phyloP scores from a whole-genome alignment of 2,113 vertebrate species.

The Tachycineta bicolor region DNA sequence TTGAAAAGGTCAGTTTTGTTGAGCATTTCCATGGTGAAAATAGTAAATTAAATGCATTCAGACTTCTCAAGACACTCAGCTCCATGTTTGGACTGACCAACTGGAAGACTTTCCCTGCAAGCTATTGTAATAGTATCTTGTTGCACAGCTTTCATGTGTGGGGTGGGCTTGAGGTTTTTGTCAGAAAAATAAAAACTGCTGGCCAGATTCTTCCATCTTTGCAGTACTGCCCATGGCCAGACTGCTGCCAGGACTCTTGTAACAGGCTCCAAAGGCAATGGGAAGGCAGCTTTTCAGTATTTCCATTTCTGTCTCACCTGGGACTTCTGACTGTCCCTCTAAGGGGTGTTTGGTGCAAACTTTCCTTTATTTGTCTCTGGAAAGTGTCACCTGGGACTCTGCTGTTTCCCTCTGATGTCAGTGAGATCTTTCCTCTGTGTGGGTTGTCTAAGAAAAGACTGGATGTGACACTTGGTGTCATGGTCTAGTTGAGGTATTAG shows the following conservation, averaged over 20 bases:
- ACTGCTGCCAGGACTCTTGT: background rate
- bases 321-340: background rate
- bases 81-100: conserved; percentile 23
- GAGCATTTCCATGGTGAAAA: conserved; percentile 77
- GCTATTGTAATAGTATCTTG: conserved; percentile 40
- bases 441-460: background rate
- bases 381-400: background rate
- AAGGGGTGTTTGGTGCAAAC: background rate
- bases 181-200: background rate
- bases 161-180: background rate
- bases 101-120: conserved; percentile 22
- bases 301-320: background rate
- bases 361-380: background rate
- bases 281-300: background rate
- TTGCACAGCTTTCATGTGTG: background rate
- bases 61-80: conserved; percentile 47
- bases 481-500: too few relatives aligned
- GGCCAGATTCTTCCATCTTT: background rate
- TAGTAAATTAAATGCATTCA: conserved; percentile 73
- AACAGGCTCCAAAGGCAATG: background rate
- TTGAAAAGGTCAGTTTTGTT: conserved; percentile 81
- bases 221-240: background rate
- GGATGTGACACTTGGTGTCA: too few relatives aligned
- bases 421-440: background rate
- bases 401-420: background rate